A percentile compares a stretch with the other conserved stretches of the same genome.
These are phyloP conservation scores for Melospiza georgiana DNA, from an alignment of 2,113 vertebrate genomes.

Conservation along the genomic window DNA sequence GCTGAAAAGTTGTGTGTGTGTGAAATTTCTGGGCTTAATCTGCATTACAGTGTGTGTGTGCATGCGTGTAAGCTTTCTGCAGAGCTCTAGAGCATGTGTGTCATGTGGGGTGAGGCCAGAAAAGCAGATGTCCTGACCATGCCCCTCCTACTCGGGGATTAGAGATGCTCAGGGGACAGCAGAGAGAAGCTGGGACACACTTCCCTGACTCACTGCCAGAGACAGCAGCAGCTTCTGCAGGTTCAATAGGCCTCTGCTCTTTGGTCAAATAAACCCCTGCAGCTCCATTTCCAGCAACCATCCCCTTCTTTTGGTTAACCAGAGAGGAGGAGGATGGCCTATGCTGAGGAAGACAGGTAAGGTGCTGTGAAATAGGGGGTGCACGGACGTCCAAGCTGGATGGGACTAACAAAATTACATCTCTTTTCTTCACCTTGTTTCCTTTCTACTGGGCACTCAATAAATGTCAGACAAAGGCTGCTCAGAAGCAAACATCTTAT, in stretches of 20 bases:
- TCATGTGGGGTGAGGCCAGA: constrained; percentile 4
- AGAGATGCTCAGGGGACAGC: background rate
- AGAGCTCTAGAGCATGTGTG: constrained; percentile 1
- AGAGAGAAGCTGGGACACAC: background rate
- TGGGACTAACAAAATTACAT: background rate
- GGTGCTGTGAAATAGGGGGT: background rate
- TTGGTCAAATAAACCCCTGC: background rate
- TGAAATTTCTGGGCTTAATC: constrained; percentile 28
- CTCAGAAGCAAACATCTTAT: constrained; percentile 44
- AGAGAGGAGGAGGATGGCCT: constrained; percentile 52
- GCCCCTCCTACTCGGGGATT: constrained; percentile 42
- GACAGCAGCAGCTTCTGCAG: background rate
- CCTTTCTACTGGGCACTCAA: constrained; percentile 40
- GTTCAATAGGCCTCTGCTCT: background rate
- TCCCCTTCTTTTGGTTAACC: constrained; percentile 18
- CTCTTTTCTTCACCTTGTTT: background rate
- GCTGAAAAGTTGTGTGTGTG: background rate
- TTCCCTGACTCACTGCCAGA: background rate
- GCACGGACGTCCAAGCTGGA: background rate
- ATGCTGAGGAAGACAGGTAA: constrained; percentile 64
- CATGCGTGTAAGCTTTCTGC: background rate
- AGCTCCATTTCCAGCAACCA: constrained; percentile 1
- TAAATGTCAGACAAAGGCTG: constrained; percentile 54
- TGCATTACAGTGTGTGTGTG: background rate
- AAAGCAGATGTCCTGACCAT: constrained; percentile 7